Conservation (phyloP, 2,113 vertebrate species). For the Trochalopteron elliotii region DNA sequence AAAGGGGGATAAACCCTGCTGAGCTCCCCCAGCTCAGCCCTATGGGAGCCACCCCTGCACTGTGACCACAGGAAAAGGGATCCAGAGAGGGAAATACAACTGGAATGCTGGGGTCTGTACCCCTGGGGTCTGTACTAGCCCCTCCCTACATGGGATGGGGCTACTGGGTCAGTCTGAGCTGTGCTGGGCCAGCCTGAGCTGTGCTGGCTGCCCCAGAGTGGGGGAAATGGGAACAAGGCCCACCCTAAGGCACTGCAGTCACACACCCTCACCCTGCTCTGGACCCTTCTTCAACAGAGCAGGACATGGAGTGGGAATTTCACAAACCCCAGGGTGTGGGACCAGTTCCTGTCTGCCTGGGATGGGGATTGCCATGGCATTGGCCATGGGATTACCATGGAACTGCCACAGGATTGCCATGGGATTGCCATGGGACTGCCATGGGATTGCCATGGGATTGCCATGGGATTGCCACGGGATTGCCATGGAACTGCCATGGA, state of each 20-base stretch:
- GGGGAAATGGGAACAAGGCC: background rate
- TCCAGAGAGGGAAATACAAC: background rate
- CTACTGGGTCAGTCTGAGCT: background rate
- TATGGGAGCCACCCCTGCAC: accelerated
- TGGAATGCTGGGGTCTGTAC: background rate
- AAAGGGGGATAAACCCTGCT: background rate
- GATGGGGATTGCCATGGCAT: background rate
- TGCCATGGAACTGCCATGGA: no score
- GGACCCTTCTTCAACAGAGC: background rate
- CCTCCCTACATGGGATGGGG: background rate
- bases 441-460: accelerated
- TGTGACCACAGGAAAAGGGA: accelerated
- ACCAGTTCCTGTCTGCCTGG: background rate
- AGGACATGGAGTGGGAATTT: background rate
- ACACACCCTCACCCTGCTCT: background rate
- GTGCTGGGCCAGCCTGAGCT: background rate
- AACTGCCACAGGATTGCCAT: background rate
- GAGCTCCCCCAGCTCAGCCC: background rate
- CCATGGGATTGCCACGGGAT: background rate
- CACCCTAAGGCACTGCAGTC: background rate
- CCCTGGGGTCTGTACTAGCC: accelerated
- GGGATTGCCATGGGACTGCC: background rate
- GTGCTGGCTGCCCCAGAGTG: background rate
- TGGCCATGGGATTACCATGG: background rate
- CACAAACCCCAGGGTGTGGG: background rate